These are phyloP conservation scores for Colletes gigas DNA, from an alignment of 1,140 invertebrate species.

Conservation along the genomic window DNA sequence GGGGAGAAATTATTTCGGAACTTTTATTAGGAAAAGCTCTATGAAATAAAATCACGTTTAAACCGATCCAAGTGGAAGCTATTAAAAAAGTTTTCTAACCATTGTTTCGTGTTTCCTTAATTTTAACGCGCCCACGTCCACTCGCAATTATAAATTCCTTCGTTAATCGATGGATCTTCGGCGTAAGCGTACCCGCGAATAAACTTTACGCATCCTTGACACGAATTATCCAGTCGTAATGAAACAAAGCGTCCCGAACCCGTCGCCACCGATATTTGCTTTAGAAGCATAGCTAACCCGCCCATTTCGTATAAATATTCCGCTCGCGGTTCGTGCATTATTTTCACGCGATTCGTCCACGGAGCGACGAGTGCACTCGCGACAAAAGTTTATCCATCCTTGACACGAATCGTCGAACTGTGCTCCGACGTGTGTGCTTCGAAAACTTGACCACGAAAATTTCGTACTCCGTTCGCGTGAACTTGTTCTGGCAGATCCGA, in stretches of 20 bases:
- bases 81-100: too few relatives aligned
- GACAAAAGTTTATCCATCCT: conserved; percentile 58
- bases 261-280: conserved; percentile 14
- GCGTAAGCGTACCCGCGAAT: neutral
- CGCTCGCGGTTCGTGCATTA: conserved; percentile 25
- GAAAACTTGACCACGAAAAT: neutral
- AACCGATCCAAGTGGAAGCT: too few relatives aligned
- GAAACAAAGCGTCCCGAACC: conserved; percentile 17
- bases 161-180: neutral
- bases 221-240: conserved; percentile 17
- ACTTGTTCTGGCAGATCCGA: neutral
- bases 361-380: neutral
- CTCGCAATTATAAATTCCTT: neutral
- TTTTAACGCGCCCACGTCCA: neutral
- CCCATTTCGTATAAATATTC: conserved; percentile 28
- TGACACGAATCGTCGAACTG: conserved; percentile 56
- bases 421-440: conserved; percentile 12
- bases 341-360: conserved; percentile 24
- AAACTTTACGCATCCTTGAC: conserved; percentile 27
- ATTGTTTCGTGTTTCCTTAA: too few relatives aligned
- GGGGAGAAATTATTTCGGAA: too few relatives aligned
- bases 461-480: neutral
- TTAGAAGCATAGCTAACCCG: neutral
- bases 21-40: too few relatives aligned
- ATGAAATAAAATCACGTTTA: too few relatives aligned